Percentiles rank a stretch among this genome's conserved stretches.
phyloP scores from a whole-genome alignment of 2,797 vertebrate species.

The Enteromius argenteus region DNA sequence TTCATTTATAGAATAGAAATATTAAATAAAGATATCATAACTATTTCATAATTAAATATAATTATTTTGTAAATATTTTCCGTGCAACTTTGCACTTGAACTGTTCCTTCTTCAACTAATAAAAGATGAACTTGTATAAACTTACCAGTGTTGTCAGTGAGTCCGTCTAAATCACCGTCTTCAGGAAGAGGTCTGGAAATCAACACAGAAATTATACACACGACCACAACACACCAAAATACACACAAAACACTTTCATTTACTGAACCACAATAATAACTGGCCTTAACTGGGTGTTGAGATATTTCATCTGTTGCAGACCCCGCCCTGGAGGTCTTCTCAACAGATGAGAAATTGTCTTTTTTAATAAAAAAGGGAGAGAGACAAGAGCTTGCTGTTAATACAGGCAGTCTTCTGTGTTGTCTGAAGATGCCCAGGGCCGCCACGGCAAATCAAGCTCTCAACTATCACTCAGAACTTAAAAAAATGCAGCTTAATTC shows the following conservation, averaged over 20 bases:
- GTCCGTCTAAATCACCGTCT: conserved; percentile 80
- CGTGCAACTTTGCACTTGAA: not conserved
- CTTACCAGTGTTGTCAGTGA: conserved; percentile 79
- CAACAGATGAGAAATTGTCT: too few species aligned
- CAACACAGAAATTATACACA: not conserved
- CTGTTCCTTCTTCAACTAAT: not conserved
- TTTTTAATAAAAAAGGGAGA: too few species aligned
- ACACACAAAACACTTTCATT: not conserved
- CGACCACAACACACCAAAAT: not conserved
- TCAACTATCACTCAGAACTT: too few species aligned
- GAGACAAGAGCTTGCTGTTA: too few species aligned
- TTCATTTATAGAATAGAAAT: not conserved
- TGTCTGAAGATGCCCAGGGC: too few species aligned
- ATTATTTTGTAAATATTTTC: too few species aligned
- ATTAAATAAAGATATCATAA: too few species aligned
- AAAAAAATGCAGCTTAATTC: too few species aligned
- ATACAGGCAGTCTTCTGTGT: too few species aligned
- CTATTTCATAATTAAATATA: too few species aligned
- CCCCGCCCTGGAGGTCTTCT: too few species aligned
- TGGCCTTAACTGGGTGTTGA: not conserved
- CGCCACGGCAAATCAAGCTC: too few species aligned
- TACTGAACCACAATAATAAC: not conserved
- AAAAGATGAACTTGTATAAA: conserved; percentile 42
- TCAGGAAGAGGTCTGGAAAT: conserved; percentile 81
- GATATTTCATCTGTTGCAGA: not conserved